A percentile compares a stretch with the other conserved stretches of the same genome.
Conservation (phyloP, 2,888 invertebrate species). For the Catocala nupta region DNA sequence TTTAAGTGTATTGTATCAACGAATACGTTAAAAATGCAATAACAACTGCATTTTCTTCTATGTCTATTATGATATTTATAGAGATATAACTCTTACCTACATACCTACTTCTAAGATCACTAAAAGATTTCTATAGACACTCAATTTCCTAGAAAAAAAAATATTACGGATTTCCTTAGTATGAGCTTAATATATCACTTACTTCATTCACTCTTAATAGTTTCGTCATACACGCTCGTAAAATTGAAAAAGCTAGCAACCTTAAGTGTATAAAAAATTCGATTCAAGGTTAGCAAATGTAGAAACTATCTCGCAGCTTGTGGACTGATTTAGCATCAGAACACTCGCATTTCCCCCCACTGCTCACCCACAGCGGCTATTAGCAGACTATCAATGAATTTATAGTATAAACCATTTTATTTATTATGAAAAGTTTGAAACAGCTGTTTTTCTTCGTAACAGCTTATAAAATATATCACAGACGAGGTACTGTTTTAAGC, state of each 20-base stretch:
- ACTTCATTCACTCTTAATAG: no score
- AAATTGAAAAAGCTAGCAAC: conserved; percentile 20
- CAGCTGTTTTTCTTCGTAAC: conserved; percentile 34
- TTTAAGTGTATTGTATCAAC: no score
- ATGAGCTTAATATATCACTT: no score
- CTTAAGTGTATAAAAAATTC: conserved; percentile 22
- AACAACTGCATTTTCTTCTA: no score
- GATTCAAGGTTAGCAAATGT: conserved; percentile 30
- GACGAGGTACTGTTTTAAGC: not conserved
- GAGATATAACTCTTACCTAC: no score
- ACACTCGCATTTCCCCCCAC: conserved; percentile 12
- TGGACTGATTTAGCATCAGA: conserved; percentile 22
- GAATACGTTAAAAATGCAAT: no score
- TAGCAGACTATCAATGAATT: conserved; percentile 40
- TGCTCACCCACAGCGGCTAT: conserved; percentile 8
- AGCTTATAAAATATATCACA: conserved; percentile 15
- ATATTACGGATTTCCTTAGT: no score
- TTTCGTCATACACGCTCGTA: no score
- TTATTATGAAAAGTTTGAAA: conserved; percentile 13
- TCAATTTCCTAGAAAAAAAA: no score
- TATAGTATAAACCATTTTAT: conserved; percentile 7
- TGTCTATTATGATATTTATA: no score
- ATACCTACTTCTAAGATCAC: no score
- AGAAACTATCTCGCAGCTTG: conserved; percentile 5
- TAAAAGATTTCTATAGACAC: no score